Conservation (phyloP, 2,797 vertebrate species). For the Amblyraja radiata region DNA sequence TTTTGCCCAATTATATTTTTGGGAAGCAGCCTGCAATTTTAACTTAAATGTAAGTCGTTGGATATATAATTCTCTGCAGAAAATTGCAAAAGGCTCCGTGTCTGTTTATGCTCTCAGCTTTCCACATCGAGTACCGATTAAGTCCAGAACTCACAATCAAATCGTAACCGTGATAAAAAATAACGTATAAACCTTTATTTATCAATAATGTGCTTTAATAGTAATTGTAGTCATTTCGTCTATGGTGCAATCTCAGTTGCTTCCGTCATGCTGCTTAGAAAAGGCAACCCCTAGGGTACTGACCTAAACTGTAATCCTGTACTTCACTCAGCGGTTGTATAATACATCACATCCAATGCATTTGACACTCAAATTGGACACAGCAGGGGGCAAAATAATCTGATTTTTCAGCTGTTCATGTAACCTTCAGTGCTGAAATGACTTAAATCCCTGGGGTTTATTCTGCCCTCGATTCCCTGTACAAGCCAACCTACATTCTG, state of each 20-base stretch:
- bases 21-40: background rate
- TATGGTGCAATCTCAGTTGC: slow-evolving; percentile 50
- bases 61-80: background rate
- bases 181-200: slow-evolving; percentile 71
- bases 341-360: slow-evolving; percentile 53
- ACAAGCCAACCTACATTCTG: slow-evolving; percentile 41
- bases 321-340: slow-evolving; percentile 54
- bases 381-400: slow-evolving; percentile 58
- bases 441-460: slow-evolving; percentile 50
- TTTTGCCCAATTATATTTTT: background rate
- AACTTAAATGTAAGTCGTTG: background rate
- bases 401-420: slow-evolving; percentile 58
- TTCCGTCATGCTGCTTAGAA: slow-evolving; percentile 46
- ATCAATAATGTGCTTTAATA: slow-evolving; percentile 69
- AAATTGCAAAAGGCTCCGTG: background rate
- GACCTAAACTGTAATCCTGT: slow-evolving; percentile 43
- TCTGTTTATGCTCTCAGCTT: background rate
- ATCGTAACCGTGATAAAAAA: slow-evolving; percentile 63
- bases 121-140: slow-evolving; percentile 41
- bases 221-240: slow-evolving; percentile 63
- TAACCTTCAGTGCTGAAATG: slow-evolving; percentile 59
- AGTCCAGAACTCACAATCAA: slow-evolving; percentile 56
- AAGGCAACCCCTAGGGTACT: slow-evolving; percentile 47
- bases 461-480: slow-evolving; percentile 46
- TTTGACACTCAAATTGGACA: slow-evolving; percentile 58